A percentile compares a stretch with the other conserved stretches of the same genome.
These are phyloP conservation scores for Lordiphosa fenestrarum DNA, from an alignment of 2,888 invertebrate species.

Conservation along the genomic window DNA sequence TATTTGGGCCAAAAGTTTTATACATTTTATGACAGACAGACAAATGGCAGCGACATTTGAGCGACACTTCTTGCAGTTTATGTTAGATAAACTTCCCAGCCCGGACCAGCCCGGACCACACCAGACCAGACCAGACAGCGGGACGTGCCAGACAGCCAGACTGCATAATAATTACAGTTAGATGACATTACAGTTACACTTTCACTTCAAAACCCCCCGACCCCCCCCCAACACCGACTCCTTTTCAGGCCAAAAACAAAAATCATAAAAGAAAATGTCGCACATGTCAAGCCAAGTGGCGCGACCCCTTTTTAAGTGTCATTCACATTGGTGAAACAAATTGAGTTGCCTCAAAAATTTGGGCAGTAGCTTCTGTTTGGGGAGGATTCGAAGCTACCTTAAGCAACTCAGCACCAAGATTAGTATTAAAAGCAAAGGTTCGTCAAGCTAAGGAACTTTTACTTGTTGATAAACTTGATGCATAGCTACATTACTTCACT, in stretches of 20 bases:
- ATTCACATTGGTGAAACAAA: constrained; percentile 20
- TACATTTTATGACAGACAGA: constrained; percentile 58
- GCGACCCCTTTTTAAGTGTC: constrained; percentile 71
- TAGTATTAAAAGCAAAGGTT: no score
- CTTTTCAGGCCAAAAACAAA: constrained; percentile 27
- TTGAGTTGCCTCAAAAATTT: no score
- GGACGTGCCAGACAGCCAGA: constrained; percentile 43
- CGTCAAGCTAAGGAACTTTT: no score
- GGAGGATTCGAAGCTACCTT: no score
- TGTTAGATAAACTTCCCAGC: constrained; percentile 53
- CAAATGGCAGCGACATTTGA: constrained; percentile 61
- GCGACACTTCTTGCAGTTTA: constrained; percentile 73
- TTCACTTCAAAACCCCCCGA: constrained; percentile 62
- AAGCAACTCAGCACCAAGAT: no score
- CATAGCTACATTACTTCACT: no score
- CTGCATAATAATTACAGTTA: constrained; percentile 72
- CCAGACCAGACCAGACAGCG: constrained; percentile 21
- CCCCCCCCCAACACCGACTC: constrained; percentile 5
- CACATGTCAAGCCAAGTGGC: constrained; percentile 7
- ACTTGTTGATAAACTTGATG: no score
- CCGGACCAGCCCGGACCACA: constrained; percentile 23
- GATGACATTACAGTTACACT: constrained; percentile 67
- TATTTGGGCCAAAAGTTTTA: constrained; percentile 64
- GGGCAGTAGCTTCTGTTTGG: no score
- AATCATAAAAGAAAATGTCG: constrained; percentile 38